Percentiles rank a stretch among this genome's conserved stretches.
Conservation (phyloP, 2,797 vertebrate genomes). For the Crocodylus rhombifer region DNA sequence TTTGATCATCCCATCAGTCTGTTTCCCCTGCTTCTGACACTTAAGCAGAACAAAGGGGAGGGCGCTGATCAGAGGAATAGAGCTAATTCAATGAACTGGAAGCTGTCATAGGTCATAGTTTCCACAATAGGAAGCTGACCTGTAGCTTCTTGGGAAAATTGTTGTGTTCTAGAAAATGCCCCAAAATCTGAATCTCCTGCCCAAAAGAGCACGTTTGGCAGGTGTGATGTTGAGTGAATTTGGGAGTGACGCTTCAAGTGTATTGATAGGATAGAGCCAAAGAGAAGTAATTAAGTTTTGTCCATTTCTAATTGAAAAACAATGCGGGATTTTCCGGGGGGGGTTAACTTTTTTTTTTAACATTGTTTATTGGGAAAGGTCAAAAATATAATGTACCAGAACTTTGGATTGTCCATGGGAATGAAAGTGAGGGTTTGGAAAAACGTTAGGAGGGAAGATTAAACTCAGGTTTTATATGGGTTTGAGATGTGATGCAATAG, state of each 20-base stretch:
- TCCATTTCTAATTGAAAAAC: not conserved
- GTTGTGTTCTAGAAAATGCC: not conserved
- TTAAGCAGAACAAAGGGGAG: not conserved
- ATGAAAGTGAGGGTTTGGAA: not conserved
- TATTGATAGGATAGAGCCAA: not conserved
- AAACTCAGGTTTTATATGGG: constrained; percentile 2
- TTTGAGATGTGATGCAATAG: not conserved
- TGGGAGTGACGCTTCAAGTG: not conserved
- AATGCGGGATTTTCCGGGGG: not conserved
- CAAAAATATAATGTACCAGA: not conserved
- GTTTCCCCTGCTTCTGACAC: not conserved
- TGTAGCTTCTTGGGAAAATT: not conserved
- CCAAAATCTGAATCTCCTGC: not conserved
- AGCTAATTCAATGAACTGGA: not conserved
- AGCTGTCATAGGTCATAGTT: not conserved
- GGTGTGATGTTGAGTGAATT: not conserved
- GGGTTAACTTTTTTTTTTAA: not conserved
- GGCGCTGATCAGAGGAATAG: not conserved
- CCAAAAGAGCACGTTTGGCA: not conserved
- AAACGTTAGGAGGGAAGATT: constrained; percentile 7
- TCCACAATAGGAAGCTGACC: not conserved
- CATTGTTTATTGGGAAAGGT: not conserved
- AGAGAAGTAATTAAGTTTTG: not conserved
- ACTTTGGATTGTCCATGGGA: constrained; percentile 8
- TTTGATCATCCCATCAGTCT: not conserved